Percentiles rank a stretch among this genome's conserved stretches.
Conservation (phyloP, 2,888 invertebrate genomes). For the Hypercompe scribonia region DNA sequence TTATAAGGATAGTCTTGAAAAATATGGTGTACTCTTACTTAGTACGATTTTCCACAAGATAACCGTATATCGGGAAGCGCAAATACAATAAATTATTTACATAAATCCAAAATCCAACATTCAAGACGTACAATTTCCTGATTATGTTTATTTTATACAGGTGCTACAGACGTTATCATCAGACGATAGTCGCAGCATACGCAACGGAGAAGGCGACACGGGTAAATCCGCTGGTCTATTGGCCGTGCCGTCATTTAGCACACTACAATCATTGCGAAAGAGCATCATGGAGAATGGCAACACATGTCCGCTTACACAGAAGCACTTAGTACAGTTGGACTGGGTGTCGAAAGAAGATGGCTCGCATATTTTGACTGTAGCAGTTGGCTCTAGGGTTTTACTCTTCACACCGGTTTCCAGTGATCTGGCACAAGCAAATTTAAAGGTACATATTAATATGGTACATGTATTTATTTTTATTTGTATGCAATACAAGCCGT, state of each 20-base stretch:
- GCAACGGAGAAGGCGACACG: conserved; percentile 85
- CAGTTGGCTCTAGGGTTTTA: conserved; percentile 96
- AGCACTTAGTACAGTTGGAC: conserved; percentile 97
- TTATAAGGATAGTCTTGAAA: too few relatives aligned
- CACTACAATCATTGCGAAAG: conserved; percentile 93
- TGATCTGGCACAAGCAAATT: conserved; percentile 97
- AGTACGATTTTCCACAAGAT: too few relatives aligned
- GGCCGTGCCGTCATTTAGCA: conserved; percentile 96
- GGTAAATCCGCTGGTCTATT: conserved; percentile 88
- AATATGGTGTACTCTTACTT: too few relatives aligned
- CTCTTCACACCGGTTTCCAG: conserved; percentile 97
- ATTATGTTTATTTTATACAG: conserved; percentile 52
- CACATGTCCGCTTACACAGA: conserved; percentile 95
- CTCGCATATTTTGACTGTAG: conserved; percentile 98
- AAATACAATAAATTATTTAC: not conserved
- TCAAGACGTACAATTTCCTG: not conserved
- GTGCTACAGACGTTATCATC: conserved; percentile 93
- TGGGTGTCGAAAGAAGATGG: conserved; percentile 99
- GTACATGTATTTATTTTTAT: not conserved
- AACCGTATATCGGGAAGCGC: not conserved
- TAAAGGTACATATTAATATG: conserved; percentile 90
- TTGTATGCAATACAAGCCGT: not conserved
- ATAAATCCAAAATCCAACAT: not conserved
- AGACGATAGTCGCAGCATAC: conserved; percentile 89
- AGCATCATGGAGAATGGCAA: conserved; percentile 97